Base-by-base conservation (phyloP, 1,140 invertebrate species). In the Cydia pomonella region DNA sequence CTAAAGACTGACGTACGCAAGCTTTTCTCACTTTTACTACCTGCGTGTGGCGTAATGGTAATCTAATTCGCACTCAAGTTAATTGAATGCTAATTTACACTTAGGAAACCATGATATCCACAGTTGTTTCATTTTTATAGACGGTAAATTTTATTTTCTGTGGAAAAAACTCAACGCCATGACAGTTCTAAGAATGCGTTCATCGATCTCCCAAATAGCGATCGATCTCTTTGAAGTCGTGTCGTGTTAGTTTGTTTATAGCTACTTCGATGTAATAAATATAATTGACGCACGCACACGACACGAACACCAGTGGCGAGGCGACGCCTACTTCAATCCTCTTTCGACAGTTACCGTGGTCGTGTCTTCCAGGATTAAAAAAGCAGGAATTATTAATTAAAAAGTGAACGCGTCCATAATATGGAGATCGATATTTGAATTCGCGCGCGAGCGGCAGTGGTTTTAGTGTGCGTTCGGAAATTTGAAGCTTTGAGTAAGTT, bases 161-260 rank as follows among this genome's bases (percentile, higher is more conserved):
- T 23, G 13, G 64, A 69, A 38, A 33, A 69, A 69, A 25, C 16
- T 66, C 29, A 16, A 16, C 27, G 29, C 64, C 64, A 69, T 69
- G n/a, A 69, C 64, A 33, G 64, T 38, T 74, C 72, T 72, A 72
- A 78, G 77, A 80, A 80, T 81, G 74, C 74, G 77, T 80, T 75
- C 80, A 86, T 85, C 84, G 84, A 87, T 85, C 82, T 85, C 77
- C 82, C 80, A 87, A 91, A 89, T 87, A 88, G 84, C 82, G 80
- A 89, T 92, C 85, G 89, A 92, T 90, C 84, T 81, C 90, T 92
- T 92, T 92, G 90, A 92, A 85, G 90, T 83, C 62, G 83, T 82
- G 83, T 88, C 87, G 87, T 78, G 76, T 77, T 78, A 79, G 83
- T 80, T 83, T 90, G 86, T 89, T 91, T 89, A 92, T 89, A 90